Conservation (phyloP, 2,888 invertebrate species). For the Aphrophora alni region DNA sequence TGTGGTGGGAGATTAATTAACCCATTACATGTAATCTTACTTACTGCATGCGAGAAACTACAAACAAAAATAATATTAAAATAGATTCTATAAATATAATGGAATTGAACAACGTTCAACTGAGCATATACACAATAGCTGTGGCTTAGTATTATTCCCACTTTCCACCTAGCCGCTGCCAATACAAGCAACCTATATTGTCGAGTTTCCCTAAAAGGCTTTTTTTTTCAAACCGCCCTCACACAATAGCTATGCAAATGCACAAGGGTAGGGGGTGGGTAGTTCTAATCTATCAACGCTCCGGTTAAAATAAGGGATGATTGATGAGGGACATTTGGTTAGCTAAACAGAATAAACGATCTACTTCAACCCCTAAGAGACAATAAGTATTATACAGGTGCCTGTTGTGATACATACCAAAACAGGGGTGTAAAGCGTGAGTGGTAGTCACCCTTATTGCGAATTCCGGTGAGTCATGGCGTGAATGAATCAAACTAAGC, state of each 20-base stretch:
- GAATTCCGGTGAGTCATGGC: conserved; percentile 5
- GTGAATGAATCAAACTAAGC: background rate
- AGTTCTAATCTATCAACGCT: background rate
- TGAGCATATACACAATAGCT: too few relatives aligned
- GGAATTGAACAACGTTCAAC: too few relatives aligned
- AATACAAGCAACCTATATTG: background rate
- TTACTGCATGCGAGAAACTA: too few relatives aligned
- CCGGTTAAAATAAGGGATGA: background rate
- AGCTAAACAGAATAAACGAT: conserved; percentile 1
- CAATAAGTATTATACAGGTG: conserved; percentile 9
- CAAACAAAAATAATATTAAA: too few relatives aligned
- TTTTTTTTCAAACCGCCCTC: background rate
- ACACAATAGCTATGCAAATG: background rate
- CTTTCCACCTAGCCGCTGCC: background rate
- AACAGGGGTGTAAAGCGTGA: background rate
- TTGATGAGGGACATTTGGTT: background rate
- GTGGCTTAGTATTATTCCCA: too few relatives aligned
- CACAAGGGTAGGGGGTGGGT: background rate
- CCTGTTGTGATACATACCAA: conserved; percentile 3
- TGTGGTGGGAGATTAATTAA: too few relatives aligned
- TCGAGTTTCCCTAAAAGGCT: background rate
- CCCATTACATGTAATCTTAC: too few relatives aligned
- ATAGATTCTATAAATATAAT: too few relatives aligned
- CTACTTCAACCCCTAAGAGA: background rate
- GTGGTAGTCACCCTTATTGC: background rate